Evolutionary conservation across 2,797 vertebrate genomes (phyloP).

Genomic region (Aeoliscus strigatus): DNA sequence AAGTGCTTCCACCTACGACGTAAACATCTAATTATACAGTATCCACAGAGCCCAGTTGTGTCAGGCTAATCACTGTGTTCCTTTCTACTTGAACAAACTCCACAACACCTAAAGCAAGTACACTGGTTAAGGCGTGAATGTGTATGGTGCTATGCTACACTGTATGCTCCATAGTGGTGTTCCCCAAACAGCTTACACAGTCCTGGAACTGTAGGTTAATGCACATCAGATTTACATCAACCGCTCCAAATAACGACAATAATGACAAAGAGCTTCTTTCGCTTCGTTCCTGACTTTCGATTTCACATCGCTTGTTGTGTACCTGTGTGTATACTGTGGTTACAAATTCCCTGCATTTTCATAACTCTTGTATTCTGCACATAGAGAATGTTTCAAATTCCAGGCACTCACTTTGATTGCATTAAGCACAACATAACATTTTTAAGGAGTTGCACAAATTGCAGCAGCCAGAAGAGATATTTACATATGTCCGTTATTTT

Average conservation of each 20-base stretch:
- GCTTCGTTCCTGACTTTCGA: too few relatives aligned
- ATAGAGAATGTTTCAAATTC: constrained; percentile 75
- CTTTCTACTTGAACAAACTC: constrained; percentile 53
- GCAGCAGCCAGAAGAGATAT: constrained; percentile 83
- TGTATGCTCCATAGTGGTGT: constrained; percentile 73
- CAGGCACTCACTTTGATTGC: constrained; percentile 88
- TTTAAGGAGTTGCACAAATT: constrained; percentile 84
- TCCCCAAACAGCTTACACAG: constrained; percentile 47
- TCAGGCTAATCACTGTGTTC: constrained; percentile 32
- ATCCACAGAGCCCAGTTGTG: constrained; percentile 41
- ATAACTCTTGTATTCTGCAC: constrained; percentile 74
- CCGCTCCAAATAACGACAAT: constrained; percentile 37
- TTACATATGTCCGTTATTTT: constrained; percentile 74
- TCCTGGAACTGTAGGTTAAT: constrained; percentile 54
- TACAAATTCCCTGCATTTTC: constrained; percentile 84
- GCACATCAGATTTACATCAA: constrained; percentile 49
- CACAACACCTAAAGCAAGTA: constrained; percentile 70
- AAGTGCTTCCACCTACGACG: constrained; percentile 63
- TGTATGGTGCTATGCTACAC: constrained; percentile 79
- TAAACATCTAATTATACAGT: constrained; percentile 43
- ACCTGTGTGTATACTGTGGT: constrained; percentile 64
- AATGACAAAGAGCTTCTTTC: constrained; percentile 43
- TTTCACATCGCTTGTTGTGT: too few relatives aligned
- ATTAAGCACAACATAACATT: constrained; percentile 83
- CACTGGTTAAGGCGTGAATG: constrained; percentile 77